Conservation (phyloP, 2,888 invertebrate species). For the Erannis defoliaria region DNA sequence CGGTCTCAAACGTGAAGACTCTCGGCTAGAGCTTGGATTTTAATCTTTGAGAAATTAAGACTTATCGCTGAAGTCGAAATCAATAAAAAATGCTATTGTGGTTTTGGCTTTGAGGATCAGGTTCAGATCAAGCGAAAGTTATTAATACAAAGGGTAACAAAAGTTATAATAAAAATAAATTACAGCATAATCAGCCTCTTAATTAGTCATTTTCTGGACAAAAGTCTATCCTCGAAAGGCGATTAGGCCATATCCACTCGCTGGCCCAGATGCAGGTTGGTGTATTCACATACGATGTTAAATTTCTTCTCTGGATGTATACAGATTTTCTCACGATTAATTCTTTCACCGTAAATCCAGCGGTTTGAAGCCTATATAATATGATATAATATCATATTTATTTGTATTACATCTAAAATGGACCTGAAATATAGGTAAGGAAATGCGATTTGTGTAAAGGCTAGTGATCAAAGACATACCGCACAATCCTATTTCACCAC, state of each 20-base stretch:
- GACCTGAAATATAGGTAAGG: conserved; percentile 6
- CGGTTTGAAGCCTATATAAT: too few relatives aligned
- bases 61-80: neutral
- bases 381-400: neutral
- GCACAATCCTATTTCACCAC: conserved; percentile 18
- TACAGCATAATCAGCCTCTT: too few relatives aligned
- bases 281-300: too few relatives aligned
- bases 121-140: conserved; percentile 13
- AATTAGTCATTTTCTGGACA: too few relatives aligned
- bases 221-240: too few relatives aligned
- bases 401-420: neutral
- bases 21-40: conserved; percentile 1
- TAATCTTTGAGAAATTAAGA: conserved; percentile 14
- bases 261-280: too few relatives aligned
- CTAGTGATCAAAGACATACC: conserved; percentile 31
- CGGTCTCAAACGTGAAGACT: conserved; percentile 1
- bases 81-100: neutral
- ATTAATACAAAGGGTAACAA: conserved; percentile 11
- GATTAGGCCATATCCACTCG: too few relatives aligned
- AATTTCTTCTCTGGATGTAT: too few relatives aligned
- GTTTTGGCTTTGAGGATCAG: neutral
- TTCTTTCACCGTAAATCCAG: too few relatives aligned
- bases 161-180: too few relatives aligned
- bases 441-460: conserved; percentile 19
- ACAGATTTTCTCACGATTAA: too few relatives aligned